Evolutionary conservation across 2,888 invertebrate genomes (phyloP).

Genomic region (Micoletzkya japonica): DNA sequence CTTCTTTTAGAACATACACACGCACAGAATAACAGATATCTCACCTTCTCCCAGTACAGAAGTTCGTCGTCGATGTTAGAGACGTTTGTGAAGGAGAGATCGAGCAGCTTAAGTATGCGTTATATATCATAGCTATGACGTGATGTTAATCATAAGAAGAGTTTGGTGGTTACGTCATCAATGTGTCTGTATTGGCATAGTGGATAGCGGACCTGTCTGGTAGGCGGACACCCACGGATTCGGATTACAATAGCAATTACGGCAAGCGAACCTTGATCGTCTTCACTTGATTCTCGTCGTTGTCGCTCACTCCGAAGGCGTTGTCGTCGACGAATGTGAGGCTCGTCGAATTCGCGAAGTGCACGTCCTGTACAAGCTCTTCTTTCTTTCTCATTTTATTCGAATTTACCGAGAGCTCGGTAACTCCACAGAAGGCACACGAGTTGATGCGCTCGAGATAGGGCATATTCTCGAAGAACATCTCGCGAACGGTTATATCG

Average conservation of each 20-base stretch:
- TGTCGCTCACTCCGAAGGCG: conserved; percentile 40
- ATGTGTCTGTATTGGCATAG: no score
- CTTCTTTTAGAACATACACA: no score
- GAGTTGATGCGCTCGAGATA: conserved; percentile 35
- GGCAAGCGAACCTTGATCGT: neutral
- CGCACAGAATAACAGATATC: no score
- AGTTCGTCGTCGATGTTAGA: neutral
- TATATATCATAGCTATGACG: no score
- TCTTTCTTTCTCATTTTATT: neutral
- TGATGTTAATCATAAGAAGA: neutral
- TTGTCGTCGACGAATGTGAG: conserved; percentile 34
- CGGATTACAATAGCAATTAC: no score
- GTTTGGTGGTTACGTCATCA: neutral
- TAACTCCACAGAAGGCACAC: conserved; percentile 45
- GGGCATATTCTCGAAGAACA: conserved; percentile 38
- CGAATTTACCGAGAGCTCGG: conserved; percentile 29
- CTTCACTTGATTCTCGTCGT: neutral
- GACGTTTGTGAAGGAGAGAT: neutral
- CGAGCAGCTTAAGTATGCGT: no score
- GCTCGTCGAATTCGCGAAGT: neutral
- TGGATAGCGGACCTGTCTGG: no score
- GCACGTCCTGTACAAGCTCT: neutral
- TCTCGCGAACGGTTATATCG: conserved; percentile 28
- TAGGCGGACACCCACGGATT: no score
- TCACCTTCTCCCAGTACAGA: neutral